phyloP scores from a whole-genome alignment of 1,140 invertebrate genomes.

The Musca domestica region DNA sequence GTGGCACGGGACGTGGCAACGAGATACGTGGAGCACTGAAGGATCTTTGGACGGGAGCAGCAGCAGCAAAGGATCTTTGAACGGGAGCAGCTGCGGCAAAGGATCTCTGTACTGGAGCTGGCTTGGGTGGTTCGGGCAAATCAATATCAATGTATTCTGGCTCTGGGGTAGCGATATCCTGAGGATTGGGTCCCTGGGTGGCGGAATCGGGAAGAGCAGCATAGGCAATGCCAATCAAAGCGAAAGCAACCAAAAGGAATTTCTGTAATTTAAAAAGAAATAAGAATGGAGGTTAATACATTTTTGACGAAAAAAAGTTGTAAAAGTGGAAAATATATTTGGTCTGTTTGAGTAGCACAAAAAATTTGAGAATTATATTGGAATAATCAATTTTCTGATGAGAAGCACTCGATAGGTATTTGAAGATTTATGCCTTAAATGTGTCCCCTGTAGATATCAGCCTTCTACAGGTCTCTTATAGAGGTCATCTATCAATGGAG shows the following conservation, averaged over 20 bases:
- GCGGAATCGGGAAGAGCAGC: slow-evolving; percentile 46
- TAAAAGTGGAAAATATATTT: neutral
- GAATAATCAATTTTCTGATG: too few species aligned
- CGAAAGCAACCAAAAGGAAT: slow-evolving; percentile 41
- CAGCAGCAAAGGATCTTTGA: slow-evolving; percentile 22
- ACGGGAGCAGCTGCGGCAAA: neutral
- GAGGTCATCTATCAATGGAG: too few species aligned
- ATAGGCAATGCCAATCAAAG: slow-evolving; percentile 42
- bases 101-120: slow-evolving; percentile 14
- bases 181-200: slow-evolving; percentile 51
- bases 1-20: slow-evolving; percentile 29
- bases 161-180: slow-evolving; percentile 52
- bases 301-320: neutral
- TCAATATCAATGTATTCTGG: slow-evolving; percentile 53
- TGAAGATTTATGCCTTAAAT: too few species aligned
- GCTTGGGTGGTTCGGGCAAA: slow-evolving; percentile 31
- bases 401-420: neutral
- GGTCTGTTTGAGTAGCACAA: too few species aligned
- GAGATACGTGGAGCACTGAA: slow-evolving; percentile 14
- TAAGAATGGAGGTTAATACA: neutral
- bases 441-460: too few species aligned
- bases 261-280: slow-evolving; percentile 36
- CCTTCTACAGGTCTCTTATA: too few species aligned
- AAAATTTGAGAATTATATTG: too few species aligned
- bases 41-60: slow-evolving; percentile 9